Base-by-base conservation (phyloP, 1,140 invertebrate species). In the Penaeus indicus region DNA sequence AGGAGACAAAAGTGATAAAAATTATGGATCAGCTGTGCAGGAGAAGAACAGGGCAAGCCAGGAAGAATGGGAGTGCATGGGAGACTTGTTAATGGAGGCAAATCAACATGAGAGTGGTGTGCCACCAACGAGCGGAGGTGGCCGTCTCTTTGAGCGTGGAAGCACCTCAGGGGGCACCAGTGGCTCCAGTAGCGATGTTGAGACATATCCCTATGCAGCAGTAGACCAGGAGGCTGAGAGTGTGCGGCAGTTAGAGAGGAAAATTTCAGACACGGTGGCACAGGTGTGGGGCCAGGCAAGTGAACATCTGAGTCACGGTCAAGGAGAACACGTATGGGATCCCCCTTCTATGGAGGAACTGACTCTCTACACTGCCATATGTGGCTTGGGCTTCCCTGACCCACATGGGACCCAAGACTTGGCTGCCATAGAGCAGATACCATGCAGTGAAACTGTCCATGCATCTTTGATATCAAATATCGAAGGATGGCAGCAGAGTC, bases 61-160 rank as follows among this genome's bases (percentile, higher is more conserved):
- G 67, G 87, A 88, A 54, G 87, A 88, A 60, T 88, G 87, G 87
- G 87, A 88, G 64, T 88, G 87, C 78, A 88, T 88, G 87, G 87
- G 87, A 69, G 80, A 88, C 27, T 67, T 88, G 22, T 62, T 88
- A 32, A n/a, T 88, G 61, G 82, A 60, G 19, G 72, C 54, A 10
- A 79, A 25, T 64, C n/a, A 60, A 32, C 47, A 84, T 21, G 86
- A n/a, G n/a, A 82, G 60, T 25, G 38, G 79, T 42, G n/a, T 62
- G 38, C 60, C 63, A 63, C 54, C 21, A 47, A 69, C 27, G 27
- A 54, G 64, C 13, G 82, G 87, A 54, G 87, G 87, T 1, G 84
- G 47, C 42, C 54, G 87, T 64, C 72, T 88, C 25, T 88, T 84
- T 79, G 87, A 88, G 32, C 81, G 87, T 25, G 87, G 87, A n/a